Percentiles rank a stretch among this genome's conserved stretches.
Conservation (phyloP, 2,888 invertebrate species). For the Ectemnius lituratus region DNA sequence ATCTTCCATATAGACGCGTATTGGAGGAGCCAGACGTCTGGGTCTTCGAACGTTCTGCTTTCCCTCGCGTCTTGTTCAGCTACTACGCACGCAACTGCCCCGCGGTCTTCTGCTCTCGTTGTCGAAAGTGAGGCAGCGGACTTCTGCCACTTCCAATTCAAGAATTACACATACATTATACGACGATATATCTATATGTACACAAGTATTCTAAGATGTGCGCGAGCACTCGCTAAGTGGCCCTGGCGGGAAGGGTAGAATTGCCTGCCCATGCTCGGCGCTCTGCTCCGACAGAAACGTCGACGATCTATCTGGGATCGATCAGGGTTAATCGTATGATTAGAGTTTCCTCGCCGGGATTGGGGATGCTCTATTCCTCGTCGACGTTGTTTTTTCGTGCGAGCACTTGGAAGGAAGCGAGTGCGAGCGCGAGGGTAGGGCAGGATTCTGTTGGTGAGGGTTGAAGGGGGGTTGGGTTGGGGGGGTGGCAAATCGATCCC, state of each 20-base stretch:
- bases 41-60: neutral
- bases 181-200: slow-evolving; percentile 27
- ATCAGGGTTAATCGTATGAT: neutral
- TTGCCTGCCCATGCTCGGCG: neutral
- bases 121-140: slow-evolving; percentile 17
- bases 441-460: neutral
- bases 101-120: slow-evolving; percentile 39
- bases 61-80: slow-evolving; percentile 2
- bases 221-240: slow-evolving; percentile 21
- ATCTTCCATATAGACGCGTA: neutral
- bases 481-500: slow-evolving; percentile 1
- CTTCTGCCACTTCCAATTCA: slow-evolving; percentile 25
- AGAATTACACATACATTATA: slow-evolving; percentile 31
- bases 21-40: slow-evolving; percentile 3
- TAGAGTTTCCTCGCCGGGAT: slow-evolving; percentile 9
- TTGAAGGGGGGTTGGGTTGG: slow-evolving; percentile 14
- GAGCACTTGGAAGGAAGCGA: no score
- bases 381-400: neutral
- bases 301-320: no score
- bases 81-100: slow-evolving; percentile 50
- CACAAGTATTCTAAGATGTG: slow-evolving; percentile 24
- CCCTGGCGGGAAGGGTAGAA: slow-evolving; percentile 3
- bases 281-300: neutral
- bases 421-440: no score
- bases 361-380: neutral